A percentile compares a stretch with the other conserved stretches of the same genome.
Evolutionary conservation across 2,888 invertebrate genomes (phyloP).

Genomic region (Ypsolopha scabrella): DNA sequence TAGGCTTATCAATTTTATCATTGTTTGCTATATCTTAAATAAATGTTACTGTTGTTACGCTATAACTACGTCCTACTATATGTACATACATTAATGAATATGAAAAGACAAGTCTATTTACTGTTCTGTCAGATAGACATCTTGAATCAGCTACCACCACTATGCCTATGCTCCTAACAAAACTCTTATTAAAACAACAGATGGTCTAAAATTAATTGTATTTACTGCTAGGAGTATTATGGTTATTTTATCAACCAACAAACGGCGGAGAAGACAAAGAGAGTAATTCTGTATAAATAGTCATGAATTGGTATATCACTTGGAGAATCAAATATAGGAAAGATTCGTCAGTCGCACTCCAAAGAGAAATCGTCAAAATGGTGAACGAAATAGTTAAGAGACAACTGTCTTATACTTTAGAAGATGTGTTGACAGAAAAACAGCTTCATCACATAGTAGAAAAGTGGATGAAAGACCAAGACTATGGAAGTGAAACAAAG

Average conservation of each 20-base stretch:
- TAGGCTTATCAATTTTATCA: no score
- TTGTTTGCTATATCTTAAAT: no score
- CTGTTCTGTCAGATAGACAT: neutral
- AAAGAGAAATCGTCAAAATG: neutral
- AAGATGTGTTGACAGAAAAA: conserved; percentile 26
- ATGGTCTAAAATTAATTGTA: neutral
- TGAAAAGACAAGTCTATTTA: neutral
- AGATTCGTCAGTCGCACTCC: neutral
- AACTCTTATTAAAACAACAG: neutral
- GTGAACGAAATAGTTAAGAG: neutral
- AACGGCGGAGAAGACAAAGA: neutral
- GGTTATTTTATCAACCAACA: neutral
- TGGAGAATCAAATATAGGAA: neutral
- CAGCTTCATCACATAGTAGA: conserved; percentile 26
- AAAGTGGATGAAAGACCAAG: conserved; percentile 8
- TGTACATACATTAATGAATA: neutral
- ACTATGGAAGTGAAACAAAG: conserved; percentile 14
- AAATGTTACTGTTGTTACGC: no score
- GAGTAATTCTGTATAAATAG: neutral
- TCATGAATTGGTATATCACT: neutral
- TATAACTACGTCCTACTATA: no score
- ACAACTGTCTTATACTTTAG: conserved; percentile 10
- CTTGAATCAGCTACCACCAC: neutral
- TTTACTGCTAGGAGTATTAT: neutral
- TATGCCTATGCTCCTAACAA: neutral